A percentile compares a stretch with the other conserved stretches of the same genome.
Conservation (phyloP, 2,888 invertebrate genomes). For the Drosophila eohydei region DNA sequence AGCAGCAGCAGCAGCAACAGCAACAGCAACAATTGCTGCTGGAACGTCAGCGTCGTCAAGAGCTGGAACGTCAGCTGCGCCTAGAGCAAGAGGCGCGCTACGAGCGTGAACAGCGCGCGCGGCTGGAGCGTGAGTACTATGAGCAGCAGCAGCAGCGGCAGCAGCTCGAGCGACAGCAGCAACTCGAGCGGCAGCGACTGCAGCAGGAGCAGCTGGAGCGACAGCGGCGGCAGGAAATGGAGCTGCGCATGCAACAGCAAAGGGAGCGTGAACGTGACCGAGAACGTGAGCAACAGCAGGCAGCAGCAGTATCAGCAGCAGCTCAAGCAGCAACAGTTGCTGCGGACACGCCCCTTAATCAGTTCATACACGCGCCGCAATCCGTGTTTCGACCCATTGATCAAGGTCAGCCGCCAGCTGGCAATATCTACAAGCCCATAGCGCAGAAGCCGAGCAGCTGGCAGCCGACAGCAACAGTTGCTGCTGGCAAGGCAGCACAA, state of each 20-base stretch:
- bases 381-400: constrained; percentile 89
- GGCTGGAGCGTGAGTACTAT: constrained; percentile 85
- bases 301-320: constrained; percentile 85
- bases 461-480: constrained; percentile 15
- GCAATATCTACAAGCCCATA: constrained; percentile 79
- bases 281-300: constrained; percentile 76
- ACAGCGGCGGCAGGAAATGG: constrained; percentile 84
- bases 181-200: constrained; percentile 64
- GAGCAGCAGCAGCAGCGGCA: constrained; percentile 74
- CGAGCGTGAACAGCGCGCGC: constrained; percentile 71
- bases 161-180: constrained; percentile 65
- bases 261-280: constrained; percentile 29
- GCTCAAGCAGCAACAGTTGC: constrained; percentile 82
- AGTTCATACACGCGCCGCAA: constrained; percentile 91
- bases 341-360: constrained; percentile 86
- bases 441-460: constrained; percentile 51
- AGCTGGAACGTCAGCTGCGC: constrained; percentile 80
- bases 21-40: constrained; percentile 66
- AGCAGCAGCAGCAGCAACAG: constrained; percentile 68
- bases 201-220: constrained; percentile 68
- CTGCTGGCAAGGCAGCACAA: constrained; percentile 13
- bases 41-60: constrained; percentile 83
- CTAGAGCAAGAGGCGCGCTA: constrained; percentile 69
- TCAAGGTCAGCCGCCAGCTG: constrained; percentile 66
- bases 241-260: constrained; percentile 55